Conservation (phyloP, 1,140 invertebrate genomes). For the Reticulitermes speratus region DNA sequence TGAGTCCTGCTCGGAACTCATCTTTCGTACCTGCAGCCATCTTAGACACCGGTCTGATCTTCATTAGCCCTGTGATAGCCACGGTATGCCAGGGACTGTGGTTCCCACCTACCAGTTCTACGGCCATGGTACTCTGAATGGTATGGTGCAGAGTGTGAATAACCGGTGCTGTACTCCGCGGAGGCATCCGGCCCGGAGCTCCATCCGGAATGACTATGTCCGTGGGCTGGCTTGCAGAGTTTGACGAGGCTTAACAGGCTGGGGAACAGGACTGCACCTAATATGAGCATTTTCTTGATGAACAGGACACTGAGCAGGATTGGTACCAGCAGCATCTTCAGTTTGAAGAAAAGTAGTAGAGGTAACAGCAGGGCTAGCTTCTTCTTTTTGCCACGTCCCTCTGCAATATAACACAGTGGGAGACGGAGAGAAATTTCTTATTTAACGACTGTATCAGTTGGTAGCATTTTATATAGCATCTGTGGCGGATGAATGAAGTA, state of each 20-base stretch:
- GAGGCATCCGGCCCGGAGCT: neutral
- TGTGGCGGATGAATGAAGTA: no score
- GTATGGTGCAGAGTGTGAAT: neutral
- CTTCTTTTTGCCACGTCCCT: constrained; percentile 54
- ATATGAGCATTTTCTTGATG: constrained; percentile 66
- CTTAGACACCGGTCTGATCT: neutral
- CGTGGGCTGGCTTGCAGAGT: constrained; percentile 52
- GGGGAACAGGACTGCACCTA: constrained; percentile 61
- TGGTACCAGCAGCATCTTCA: constrained; percentile 61
- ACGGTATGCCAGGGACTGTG: neutral
- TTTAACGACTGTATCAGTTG: no score
- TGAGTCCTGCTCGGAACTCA: no score
- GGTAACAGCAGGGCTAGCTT: constrained; percentile 61
- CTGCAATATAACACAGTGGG: constrained; percentile 34
- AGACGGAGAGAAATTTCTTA: neutral
- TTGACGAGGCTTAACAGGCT: constrained; percentile 60
- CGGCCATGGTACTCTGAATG: neutral
- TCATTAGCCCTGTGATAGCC: neutral
- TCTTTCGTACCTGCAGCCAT: neutral
- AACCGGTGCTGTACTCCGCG: neutral
- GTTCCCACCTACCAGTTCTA: neutral
- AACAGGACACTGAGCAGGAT: constrained; percentile 63
- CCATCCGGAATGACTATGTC: neutral
- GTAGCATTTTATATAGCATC: no score
- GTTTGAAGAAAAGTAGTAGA: constrained; percentile 58